phyloP scores from a whole-genome alignment of 1,140 invertebrate genomes.

The Littorina saxatilis region DNA sequence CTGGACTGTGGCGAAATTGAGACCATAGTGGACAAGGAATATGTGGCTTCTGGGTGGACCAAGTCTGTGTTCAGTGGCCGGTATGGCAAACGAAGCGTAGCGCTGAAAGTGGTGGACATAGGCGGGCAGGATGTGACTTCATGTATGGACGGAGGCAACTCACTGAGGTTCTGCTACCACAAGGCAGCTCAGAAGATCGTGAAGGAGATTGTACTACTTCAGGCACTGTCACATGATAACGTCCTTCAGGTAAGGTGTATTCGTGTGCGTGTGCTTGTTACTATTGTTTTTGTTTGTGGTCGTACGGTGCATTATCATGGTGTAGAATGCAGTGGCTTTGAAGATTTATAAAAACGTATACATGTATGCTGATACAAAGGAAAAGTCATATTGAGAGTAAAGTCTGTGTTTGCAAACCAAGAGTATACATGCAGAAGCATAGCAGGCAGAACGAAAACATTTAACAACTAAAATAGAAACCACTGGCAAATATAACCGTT shows the following conservation, averaged over 20 bases:
- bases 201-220: slow-evolving; percentile 73
- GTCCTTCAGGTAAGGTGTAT: slow-evolving; percentile 73
- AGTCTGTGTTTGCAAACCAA: too few species aligned
- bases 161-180: slow-evolving; percentile 70
- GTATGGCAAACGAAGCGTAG: slow-evolving; percentile 66
- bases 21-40: slow-evolving; percentile 58
- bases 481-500: too few species aligned
- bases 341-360: too few species aligned
- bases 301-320: too few species aligned
- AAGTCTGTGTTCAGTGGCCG: slow-evolving; percentile 76
- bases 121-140: slow-evolving; percentile 74
- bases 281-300: neutral
- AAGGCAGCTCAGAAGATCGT: slow-evolving; percentile 75
- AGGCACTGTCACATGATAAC: slow-evolving; percentile 66
- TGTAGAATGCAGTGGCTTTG: too few species aligned
- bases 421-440: too few species aligned
- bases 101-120: slow-evolving; percentile 76
- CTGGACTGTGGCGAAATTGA: slow-evolving; percentile 63
- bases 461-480: too few species aligned
- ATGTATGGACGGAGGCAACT: slow-evolving; percentile 65
- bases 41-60: slow-evolving; percentile 76
- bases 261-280: neutral
- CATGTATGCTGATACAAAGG: too few species aligned
- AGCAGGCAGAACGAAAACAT: too few species aligned
- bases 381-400: too few species aligned